Evolutionary conservation across 2,797 vertebrate species (phyloP).

Genomic region (Parotocinclus haroldoi): DNA sequence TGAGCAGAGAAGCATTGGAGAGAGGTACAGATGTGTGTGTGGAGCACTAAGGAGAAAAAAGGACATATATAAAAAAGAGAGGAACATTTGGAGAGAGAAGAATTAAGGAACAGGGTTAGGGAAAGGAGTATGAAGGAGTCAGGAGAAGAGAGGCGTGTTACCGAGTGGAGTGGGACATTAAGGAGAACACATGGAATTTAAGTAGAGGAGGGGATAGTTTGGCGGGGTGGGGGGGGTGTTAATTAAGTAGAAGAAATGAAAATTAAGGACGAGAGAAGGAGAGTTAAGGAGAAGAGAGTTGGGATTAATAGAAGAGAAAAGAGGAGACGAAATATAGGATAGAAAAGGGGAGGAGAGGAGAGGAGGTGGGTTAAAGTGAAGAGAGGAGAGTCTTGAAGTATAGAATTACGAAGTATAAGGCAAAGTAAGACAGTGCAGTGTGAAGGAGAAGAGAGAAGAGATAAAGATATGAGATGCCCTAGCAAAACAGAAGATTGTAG

Average conservation of each 20-base stretch:
- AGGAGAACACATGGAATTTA: not conserved
- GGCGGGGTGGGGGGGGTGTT: too few relatives aligned
- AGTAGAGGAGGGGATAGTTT: not conserved
- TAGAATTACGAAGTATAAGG: too few relatives aligned
- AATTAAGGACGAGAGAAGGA: not conserved
- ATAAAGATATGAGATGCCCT: not conserved
- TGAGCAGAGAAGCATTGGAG: not conserved
- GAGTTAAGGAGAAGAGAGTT: too few relatives aligned
- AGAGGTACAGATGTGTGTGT: too few relatives aligned
- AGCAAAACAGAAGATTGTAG: constrained; percentile 3
- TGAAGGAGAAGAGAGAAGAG: not conserved
- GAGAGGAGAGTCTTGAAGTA: too few relatives aligned
- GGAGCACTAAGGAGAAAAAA: constrained; percentile 24
- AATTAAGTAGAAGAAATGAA: too few relatives aligned
- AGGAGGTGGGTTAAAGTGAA: too few relatives aligned
- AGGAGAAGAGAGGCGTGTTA: not conserved
- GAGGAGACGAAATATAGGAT: too few relatives aligned
- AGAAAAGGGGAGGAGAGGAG: too few relatives aligned
- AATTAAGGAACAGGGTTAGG: not conserved
- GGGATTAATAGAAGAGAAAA: too few relatives aligned
- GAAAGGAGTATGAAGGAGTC: not conserved
- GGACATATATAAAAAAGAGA: not conserved
- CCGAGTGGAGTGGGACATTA: not conserved
- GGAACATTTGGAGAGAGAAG: not conserved
- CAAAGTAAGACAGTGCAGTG: too few relatives aligned